These are phyloP conservation scores for Salvelinus sp. DNA, from an alignment of 2,113 vertebrate species.

Conservation along the genomic window DNA sequence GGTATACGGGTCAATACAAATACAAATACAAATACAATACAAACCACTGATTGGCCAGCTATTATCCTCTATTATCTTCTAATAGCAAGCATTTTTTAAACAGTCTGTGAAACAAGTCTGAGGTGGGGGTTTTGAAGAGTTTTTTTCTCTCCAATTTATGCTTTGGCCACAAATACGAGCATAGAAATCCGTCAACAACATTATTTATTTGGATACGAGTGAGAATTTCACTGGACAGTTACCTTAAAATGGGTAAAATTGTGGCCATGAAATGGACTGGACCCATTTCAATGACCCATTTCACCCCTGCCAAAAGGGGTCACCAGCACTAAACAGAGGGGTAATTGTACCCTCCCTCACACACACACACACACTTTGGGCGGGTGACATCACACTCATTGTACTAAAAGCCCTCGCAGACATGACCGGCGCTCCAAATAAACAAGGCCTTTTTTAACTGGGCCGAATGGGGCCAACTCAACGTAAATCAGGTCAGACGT, in stretches of 20 bases:
- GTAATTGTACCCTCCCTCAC: background rate
- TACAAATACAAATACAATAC: too few relatives aligned
- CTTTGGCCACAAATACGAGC: too few relatives aligned
- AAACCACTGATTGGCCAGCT: too few relatives aligned
- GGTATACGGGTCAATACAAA: too few relatives aligned
- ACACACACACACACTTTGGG: background rate
- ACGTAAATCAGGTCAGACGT: slow-evolving; percentile 16
- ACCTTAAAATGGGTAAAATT: slow-evolving; percentile 22
- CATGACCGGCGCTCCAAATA: slow-evolving; percentile 6
- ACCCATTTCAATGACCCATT: background rate
- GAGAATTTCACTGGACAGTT: too few relatives aligned
- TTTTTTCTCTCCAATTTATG: too few relatives aligned
- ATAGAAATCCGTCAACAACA: too few relatives aligned
- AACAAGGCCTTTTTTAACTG: slow-evolving; percentile 6
- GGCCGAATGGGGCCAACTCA: background rate
- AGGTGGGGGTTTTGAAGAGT: too few relatives aligned
- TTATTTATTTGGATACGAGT: too few relatives aligned
- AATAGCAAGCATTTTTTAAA: too few relatives aligned
- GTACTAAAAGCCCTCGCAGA: slow-evolving; percentile 22
- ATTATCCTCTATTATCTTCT: too few relatives aligned
- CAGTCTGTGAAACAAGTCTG: too few relatives aligned
- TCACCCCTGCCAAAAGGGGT: slow-evolving; percentile 39
- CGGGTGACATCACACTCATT: slow-evolving; percentile 21
- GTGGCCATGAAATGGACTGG: slow-evolving; percentile 23
- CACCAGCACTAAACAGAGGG: slow-evolving; percentile 19